Evolutionary conservation across 2,888 invertebrate genomes (phyloP), one percentile per base, ranked within the genome.

Genomic region (Chamaedrilus cognettii): DNA sequence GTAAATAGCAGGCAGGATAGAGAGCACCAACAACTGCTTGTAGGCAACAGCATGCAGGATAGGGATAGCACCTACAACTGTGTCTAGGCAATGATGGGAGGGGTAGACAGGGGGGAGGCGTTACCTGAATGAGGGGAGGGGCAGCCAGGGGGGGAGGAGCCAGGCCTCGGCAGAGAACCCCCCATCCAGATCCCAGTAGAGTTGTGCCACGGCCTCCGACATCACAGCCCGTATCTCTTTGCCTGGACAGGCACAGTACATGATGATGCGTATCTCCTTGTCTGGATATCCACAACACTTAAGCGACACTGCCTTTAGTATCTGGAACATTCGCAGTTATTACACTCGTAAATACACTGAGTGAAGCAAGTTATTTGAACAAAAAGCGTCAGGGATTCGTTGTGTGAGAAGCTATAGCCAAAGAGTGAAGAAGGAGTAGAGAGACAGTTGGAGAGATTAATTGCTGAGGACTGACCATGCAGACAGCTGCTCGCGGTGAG

Each of bases 61-160:
- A 11, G 19, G 59, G 59, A 58, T 19, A 19, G 30, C 11, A 11
- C 31, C 32, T 33, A 11, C 32, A 11, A 26, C 15, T 11, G 7
- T 31, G 32, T 5, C 32, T 33, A 11, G 31, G 5, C 7, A 15
- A 62, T 55, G 55, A 56, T 31, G 3, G 52, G n/a, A n/a, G n/a
- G n/a, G n/a, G n/a, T n/a, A n/a, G n/a, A n/a, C n/a, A n/a, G n/a
- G n/a, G n/a, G n/a, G n/a, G n/a, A n/a, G n/a, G n/a, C n/a, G n/a
- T n/a, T n/a, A 76, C 76, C 77, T 76, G 74, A 79, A 79, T 65
- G 76, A 77, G 5, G 79, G 79, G 15, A 79, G 70, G 5, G 79
- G 80, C 11, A 80, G 65, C 79, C 79, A 80, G n/a, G 75, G 70
- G n/a, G 80, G 80, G 15, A 80, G 72, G 15, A 80, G 75, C 80